These are phyloP conservation scores for Hololepta plana DNA, from an alignment of 2,888 invertebrate genomes.

Conservation along the genomic window DNA sequence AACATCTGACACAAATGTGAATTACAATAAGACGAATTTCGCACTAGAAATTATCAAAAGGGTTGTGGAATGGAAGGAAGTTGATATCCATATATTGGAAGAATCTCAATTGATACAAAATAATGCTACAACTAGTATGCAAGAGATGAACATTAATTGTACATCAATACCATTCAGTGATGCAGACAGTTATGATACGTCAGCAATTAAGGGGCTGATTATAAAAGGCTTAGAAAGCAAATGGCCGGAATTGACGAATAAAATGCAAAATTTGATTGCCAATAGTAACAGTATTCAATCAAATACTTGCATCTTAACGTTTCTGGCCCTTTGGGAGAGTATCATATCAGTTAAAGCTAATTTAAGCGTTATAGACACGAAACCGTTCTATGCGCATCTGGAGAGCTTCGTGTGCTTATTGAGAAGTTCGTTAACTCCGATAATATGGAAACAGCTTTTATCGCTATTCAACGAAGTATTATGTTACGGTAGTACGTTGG, in stretches of 20 bases:
- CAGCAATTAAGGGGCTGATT: slow-evolving; percentile 67
- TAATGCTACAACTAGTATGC: slow-evolving; percentile 16
- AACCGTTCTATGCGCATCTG: slow-evolving; percentile 72
- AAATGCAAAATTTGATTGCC: slow-evolving; percentile 39
- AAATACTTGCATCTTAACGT: slow-evolving; percentile 60
- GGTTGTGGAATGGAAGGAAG: slow-evolving; percentile 78
- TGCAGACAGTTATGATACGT: slow-evolving; percentile 71
- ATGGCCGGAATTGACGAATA: slow-evolving; percentile 66
- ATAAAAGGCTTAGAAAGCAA: slow-evolving; percentile 70
- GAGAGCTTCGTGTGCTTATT: slow-evolving; percentile 59
- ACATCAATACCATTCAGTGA: slow-evolving; percentile 48
- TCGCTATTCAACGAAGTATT: slow-evolving; percentile 78
- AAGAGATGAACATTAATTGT: slow-evolving; percentile 24
- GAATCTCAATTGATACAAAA: slow-evolving; percentile 31
- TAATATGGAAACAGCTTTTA: slow-evolving; percentile 70
- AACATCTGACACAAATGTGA: slow-evolving; percentile 43
- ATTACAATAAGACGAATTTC: slow-evolving; percentile 60
- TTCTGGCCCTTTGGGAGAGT: slow-evolving; percentile 74
- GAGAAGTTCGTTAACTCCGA: slow-evolving; percentile 53
- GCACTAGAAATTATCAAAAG: slow-evolving; percentile 70
- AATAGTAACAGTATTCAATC: slow-evolving; percentile 39
- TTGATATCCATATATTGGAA: slow-evolving; percentile 62
- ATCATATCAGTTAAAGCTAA: slow-evolving; percentile 83
- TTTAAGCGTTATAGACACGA: slow-evolving; percentile 73
- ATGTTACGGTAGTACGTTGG: slow-evolving; percentile 80